Evolutionary conservation across 2,888 invertebrate genomes (phyloP), one percentile per base, ranked within the genome.

Genomic region (Epicampocera succincta): DNA sequence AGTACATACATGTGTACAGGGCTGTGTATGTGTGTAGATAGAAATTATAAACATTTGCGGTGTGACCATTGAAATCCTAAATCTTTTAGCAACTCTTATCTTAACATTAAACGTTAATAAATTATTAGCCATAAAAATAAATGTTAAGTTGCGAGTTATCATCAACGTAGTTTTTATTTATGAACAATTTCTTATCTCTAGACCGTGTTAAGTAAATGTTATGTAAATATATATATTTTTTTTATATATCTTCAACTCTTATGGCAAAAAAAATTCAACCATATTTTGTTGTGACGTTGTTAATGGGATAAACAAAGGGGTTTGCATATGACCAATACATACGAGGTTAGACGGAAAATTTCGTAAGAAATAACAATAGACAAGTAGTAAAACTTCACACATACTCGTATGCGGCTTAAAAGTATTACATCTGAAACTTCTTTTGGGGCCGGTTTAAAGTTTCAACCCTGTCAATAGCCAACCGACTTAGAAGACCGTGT

Each of bases 161-260:
- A n/a, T 63, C 60, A 17, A 44, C 12, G 29, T 68, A 46, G 40
- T 25, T 46, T 44, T 25, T 75, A 17, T 42, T 21, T 56, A n/a
- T 33, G 29, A 29, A 50, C 21, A 33, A 17, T 42, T 50, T 52
- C 65, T 82, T 82, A 82, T 82, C 77, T 82, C 19, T 4, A 74
- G 65, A 52, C 73, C 52, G 78, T 78, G 65, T 76, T 76, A 65
- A 71, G 74, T 81, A 77, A 68, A 71, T 58, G 50, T 74, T 65
- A 73, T 58, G 63, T 71, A 52, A 63, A 52, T 69, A 69, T 69
- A 46, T 29, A 63, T 63, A 38, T 48, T 15, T 15, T 6, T 65
- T 40, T 48, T 11, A 11, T 33, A 33, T 33, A 6, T 33, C 9
- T 33, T 33, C 33, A 6, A n/a, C 42, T 52, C 60, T 68, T 42